Base-by-base conservation (phyloP, 2,113 vertebrate genomes). In the Engraulis encrasicolus region DNA sequence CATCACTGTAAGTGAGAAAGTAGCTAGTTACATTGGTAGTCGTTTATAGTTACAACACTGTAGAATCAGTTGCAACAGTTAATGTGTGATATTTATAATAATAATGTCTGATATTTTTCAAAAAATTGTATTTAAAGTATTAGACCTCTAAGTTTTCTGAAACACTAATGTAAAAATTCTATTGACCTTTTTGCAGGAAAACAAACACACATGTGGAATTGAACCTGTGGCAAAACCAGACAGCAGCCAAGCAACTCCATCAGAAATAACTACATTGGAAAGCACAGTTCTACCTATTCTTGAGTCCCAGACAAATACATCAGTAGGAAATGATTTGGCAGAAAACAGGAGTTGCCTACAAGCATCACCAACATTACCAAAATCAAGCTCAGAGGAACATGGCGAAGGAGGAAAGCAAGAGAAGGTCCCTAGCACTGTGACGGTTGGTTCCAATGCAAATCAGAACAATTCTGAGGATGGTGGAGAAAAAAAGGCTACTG, bases 201-300 rank as follows among this genome's bases (percentile, higher is more conserved):
- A 61, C 37, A 80, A 82, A 50, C 96, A 93, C 86, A 93, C 96
- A 87, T 90, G 93, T 85, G 81, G 20, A 80, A 93, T 95, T 84
- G 96, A 95, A 91, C 95, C 96, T 45, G 88, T 82, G 4, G 45
- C 91, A 87, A 90, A 91, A 27, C 95, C 95, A 89, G 96, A 96
- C 89, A 90, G 90, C 54, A 98, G 96, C 89, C 97, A 96, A 36
- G 95, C 96, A 15, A 98, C 97, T 89, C 96, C 96, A 37, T 96
- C 98, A 81, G 98, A 98, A 90, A 91, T 99, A 61, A 96, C 97
- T 79, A 99, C 98, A 90, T 85, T 99, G 80, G 97, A 99, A 92
- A 99, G 96, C 88, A 97, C 96, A 0, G 97, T 99, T 50, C 94
- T 99, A 48, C 97, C 97, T 50, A 98, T 99, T 93, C 95, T 99